Evolutionary conservation across 2,888 invertebrate species (phyloP), one percentile per base, ranked within the genome.

Genomic region (Herminia tarsipennalis): DNA sequence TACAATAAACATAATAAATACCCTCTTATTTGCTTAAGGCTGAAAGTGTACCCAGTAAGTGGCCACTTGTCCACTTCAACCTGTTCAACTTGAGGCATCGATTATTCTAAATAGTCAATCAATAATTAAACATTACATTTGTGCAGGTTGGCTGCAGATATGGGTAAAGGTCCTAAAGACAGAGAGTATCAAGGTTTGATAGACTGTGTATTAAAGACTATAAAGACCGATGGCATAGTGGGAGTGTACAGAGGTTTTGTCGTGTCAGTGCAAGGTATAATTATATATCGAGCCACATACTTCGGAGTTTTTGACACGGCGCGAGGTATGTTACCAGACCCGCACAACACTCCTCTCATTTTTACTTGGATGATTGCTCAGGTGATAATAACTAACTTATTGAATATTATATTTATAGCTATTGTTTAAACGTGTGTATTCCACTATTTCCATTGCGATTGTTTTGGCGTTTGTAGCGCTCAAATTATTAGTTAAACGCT

Each of bases 291-390:
- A 78, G 98, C 98, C 20, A 95, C 97, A 35, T 98, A 98, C 93
- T 98, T 98, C 84, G 98, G 98, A 48, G 95, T 96, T 92, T 98
- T 95, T 85, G 98, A 98, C 84, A 98, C 98, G 38, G 97, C 97
- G 66, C 96, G 97, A 82, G 96, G 95, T 63, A 94, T 97, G 93
- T 89, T 98, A 73, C 96, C 97, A 8, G 96, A 98, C 78, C 96
- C 97, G 22, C 96, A 97, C 93, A 96, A 96, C 78, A 97, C 97
- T 38, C 96, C 97, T 38, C 92, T 98, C 78, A 88, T 98, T 59
- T 84, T 98, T 65, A 97, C 97, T 47, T 98, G 98, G 97, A 94
- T 95, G 73, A 98, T 98, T 78, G 98, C 98, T 73, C 97, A 97
- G 87, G 90, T 88, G 3, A 55, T 30, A n/a, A n/a, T n/a, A n/a